Conservation (phyloP, 1,140 invertebrate genomes). For the Colletes latitarsis region DNA sequence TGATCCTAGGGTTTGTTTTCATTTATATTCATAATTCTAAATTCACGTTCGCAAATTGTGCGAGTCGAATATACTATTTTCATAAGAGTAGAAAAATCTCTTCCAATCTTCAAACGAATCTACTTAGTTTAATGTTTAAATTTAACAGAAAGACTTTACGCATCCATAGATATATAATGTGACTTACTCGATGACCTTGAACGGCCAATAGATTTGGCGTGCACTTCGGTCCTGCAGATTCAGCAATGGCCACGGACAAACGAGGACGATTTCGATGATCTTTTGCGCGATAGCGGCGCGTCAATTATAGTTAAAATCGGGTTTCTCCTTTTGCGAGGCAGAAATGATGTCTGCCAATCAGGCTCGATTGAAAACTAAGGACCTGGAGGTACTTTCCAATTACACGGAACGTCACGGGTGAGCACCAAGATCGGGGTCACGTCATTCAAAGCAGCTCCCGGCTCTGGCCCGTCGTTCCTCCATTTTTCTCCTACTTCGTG, state of each 20-base stretch:
- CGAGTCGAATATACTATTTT: too few species aligned
- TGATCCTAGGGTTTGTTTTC: too few species aligned
- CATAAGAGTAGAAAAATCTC: too few species aligned
- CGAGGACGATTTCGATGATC: neutral
- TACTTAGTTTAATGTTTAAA: too few species aligned
- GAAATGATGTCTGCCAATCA: slow-evolving; percentile 58
- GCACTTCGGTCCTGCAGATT: neutral
- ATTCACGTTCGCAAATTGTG: too few species aligned
- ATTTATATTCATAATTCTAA: too few species aligned
- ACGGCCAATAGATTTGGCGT: neutral
- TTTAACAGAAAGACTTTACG: too few species aligned
- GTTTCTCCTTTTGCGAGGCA: slow-evolving; percentile 54
- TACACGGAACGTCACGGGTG: slow-evolving; percentile 69
- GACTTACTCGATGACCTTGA: neutral
- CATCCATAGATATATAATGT: too few species aligned
- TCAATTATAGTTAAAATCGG: slow-evolving; percentile 17
- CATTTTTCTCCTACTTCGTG: slow-evolving; percentile 45
- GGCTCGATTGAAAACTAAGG: slow-evolving; percentile 65
- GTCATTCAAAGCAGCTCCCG: slow-evolving; percentile 62
- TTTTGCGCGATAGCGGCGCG: neutral
- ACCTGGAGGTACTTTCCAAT: slow-evolving; percentile 70
- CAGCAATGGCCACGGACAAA: too few species aligned
- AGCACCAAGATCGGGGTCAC: slow-evolving; percentile 69
- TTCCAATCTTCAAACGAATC: too few species aligned
- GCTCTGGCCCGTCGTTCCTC: neutral